phyloP scores from a whole-genome alignment of 2,113 vertebrate species.

The Geococcyx californianus region DNA sequence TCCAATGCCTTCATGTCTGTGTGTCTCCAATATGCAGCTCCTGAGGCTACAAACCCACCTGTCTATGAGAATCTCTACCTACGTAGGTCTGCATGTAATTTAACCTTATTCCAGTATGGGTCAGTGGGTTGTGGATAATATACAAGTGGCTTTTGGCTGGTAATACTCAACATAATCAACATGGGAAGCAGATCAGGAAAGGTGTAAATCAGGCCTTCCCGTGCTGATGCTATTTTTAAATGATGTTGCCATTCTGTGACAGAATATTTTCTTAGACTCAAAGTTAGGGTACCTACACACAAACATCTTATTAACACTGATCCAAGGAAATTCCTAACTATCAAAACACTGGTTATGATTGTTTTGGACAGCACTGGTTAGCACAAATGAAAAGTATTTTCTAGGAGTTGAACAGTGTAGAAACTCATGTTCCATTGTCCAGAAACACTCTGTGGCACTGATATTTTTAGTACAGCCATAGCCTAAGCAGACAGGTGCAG shows the following conservation, averaged over 20 bases:
- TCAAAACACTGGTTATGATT: no score
- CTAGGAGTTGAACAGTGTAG: not conserved
- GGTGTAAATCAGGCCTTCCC: not conserved
- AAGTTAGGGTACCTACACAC: not conserved
- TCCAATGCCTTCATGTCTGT: not conserved
- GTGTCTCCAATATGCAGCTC: not conserved
- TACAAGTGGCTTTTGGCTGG: rapidly evolving
- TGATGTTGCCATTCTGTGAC: rapidly evolving
- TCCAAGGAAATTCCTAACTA: not conserved
- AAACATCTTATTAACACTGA: not conserved
- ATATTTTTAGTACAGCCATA: not conserved
- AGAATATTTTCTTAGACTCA: not conserved
- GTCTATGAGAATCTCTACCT: not conserved
- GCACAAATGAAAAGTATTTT: not conserved
- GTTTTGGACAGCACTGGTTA: not conserved
- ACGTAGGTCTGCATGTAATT: not conserved
- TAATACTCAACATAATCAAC: not conserved
- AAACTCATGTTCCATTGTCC: no score
- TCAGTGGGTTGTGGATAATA: not conserved
- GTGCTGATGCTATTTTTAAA: not conserved
- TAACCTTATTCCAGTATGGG: not conserved
- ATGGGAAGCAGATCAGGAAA: not conserved
- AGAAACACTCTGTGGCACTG: not conserved
- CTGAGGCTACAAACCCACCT: not conserved
- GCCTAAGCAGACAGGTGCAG: not conserved